phyloP scores from a whole-genome alignment of 2,888 invertebrate species.

The Lissocephala sabroskyi region DNA sequence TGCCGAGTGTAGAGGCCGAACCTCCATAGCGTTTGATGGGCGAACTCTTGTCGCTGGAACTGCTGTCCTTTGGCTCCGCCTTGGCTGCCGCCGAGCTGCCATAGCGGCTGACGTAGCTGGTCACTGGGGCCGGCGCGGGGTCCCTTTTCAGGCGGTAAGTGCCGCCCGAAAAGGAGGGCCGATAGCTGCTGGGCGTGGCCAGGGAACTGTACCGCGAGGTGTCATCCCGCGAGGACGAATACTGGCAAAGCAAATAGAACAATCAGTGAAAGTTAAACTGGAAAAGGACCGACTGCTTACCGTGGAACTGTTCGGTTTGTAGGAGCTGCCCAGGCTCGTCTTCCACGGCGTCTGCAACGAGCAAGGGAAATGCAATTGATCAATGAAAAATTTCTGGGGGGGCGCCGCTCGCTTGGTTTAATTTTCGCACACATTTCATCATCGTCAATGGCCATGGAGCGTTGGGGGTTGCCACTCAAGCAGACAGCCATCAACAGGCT shows the following conservation, averaged over 20 bases:
- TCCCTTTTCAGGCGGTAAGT: conserved; percentile 72
- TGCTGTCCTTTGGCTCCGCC: conserved; percentile 40
- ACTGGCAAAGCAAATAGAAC: too few species aligned
- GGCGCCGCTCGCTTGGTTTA: too few species aligned
- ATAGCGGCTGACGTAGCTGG: conserved; percentile 68
- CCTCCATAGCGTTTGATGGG: conserved; percentile 60
- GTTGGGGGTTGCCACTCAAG: too few species aligned
- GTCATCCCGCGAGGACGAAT: conserved; percentile 67
- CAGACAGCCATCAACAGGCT: too few species aligned
- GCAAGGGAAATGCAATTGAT: too few species aligned
- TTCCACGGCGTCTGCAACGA: conserved; percentile 70
- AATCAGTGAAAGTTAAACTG: not conserved
- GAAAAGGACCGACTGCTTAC: conserved; percentile 40
- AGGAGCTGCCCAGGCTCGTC: conserved; percentile 65
- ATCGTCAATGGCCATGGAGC: too few species aligned
- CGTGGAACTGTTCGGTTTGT: conserved; percentile 64
- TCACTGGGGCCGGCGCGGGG: conserved; percentile 39
- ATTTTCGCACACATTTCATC: too few species aligned
- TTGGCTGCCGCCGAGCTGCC: conserved; percentile 24
- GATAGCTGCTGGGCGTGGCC: conserved; percentile 68
- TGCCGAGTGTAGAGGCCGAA: conserved; percentile 46
- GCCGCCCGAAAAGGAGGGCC: conserved; percentile 72
- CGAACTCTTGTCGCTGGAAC: conserved; percentile 37
- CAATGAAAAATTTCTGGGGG: not conserved
- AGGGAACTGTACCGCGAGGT: conserved; percentile 64